These are phyloP conservation scores for Bellardia pandia DNA, from an alignment of 2,888 invertebrate species.

Conservation along the genomic window DNA sequence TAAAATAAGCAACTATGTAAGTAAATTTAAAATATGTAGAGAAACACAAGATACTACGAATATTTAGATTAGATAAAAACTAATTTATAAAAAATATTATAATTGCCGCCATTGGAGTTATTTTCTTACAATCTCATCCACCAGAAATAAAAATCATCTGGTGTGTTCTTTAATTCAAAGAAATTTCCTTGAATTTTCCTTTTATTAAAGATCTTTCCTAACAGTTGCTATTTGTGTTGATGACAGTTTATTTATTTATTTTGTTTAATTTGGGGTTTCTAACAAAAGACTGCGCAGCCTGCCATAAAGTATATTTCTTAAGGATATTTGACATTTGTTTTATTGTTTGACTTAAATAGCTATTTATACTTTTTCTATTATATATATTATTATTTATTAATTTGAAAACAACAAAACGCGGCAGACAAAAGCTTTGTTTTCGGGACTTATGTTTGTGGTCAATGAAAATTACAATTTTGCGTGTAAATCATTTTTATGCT, in stretches of 20 bases:
- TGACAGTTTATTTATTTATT: conserved; percentile 36
- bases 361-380: conserved; percentile 8
- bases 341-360: conserved; percentile 19
- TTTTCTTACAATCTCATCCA: background rate
- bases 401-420: background rate
- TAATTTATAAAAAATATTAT: conserved; percentile 66
- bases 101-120: conserved; percentile 11
- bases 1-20: background rate
- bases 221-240: conserved; percentile 42
- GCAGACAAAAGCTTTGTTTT: conserved; percentile 22
- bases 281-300: conserved; percentile 37
- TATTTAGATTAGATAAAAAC: conserved; percentile 66
- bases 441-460: conserved; percentile 39
- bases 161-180: conserved; percentile 24
- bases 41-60: conserved; percentile 5
- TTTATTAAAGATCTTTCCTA: conserved; percentile 9
- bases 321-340: conserved; percentile 40
- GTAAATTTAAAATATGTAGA: background rate
- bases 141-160: conserved; percentile 23
- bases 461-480: conserved; percentile 63
- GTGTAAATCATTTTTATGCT: conserved; percentile 66
- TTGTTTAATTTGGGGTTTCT: background rate
- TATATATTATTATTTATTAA: conserved; percentile 7
- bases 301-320: conserved; percentile 52
- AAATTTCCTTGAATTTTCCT: background rate